Evolutionary conservation across 2,113 vertebrate genomes (phyloP).

Genomic region (Connochaetes taurinus): DNA sequence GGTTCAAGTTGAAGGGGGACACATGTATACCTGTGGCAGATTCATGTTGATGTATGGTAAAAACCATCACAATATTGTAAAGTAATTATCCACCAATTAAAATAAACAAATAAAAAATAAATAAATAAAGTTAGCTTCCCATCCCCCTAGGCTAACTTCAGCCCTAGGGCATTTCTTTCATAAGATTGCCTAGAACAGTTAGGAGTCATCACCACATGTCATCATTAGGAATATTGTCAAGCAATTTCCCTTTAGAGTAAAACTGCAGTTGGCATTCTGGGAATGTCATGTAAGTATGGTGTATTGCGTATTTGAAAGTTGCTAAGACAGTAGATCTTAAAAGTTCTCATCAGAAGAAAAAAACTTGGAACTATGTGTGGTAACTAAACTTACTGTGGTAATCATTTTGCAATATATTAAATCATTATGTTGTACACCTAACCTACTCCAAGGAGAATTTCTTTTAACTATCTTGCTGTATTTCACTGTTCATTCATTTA

Average conservation of each 20-base stretch:
- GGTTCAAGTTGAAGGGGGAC: neutral
- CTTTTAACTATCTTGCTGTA: neutral
- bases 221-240: neutral
- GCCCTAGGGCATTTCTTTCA: neutral
- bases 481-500: neutral
- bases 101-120: neutral
- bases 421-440: neutral
- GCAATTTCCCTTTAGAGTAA: neutral
- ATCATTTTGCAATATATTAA: neutral
- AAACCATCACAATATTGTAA: neutral
- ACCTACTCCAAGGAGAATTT: neutral
- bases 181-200: neutral
- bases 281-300: neutral
- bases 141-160: neutral
- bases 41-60: neutral
- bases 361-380: neutral
- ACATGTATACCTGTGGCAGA: neutral
- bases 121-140: neutral
- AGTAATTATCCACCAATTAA: neutral
- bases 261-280: neutral
- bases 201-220: neutral
- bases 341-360: neutral
- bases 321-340: neutral
- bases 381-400: neutral
- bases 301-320: neutral